These are phyloP conservation scores for Pogona vitticeps DNA, from an alignment of 2,113 vertebrate species.

Conservation along the genomic window DNA sequence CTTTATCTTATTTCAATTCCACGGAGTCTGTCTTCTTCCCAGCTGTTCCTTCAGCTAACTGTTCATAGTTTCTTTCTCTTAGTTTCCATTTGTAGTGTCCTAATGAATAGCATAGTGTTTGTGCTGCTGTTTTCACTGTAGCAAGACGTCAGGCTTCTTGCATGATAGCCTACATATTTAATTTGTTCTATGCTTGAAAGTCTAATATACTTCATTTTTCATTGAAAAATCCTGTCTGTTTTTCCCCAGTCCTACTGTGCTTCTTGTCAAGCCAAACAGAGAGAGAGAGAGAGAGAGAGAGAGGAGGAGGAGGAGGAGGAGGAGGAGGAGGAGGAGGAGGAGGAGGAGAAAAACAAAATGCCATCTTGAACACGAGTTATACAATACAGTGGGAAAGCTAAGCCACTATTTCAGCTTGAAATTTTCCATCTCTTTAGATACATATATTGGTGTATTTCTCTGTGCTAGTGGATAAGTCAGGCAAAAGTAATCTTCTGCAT, in stretches of 20 bases:
- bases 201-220: neutral
- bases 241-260: neutral
- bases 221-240: neutral
- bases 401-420: neutral
- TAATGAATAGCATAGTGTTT: neutral
- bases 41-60: constrained; percentile 8
- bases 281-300: neutral
- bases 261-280: neutral
- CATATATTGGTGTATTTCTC: neutral
- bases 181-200: neutral
- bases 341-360: neutral
- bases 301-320: too few species aligned
- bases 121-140: constrained; percentile 19
- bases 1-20: neutral
- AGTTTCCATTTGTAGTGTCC: constrained; percentile 2
- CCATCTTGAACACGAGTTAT: neutral
- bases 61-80: fast-evolving
- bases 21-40: neutral
- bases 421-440: neutral
- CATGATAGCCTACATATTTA: constrained; percentile 1
- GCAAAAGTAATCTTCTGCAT: neutral
- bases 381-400: neutral
- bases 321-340: too few species aligned
- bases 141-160: neutral
- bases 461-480: neutral